These are phyloP conservation scores for Melangyna quadrimaculata DNA, from an alignment of 2,888 invertebrate genomes.

Conservation along the genomic window DNA sequence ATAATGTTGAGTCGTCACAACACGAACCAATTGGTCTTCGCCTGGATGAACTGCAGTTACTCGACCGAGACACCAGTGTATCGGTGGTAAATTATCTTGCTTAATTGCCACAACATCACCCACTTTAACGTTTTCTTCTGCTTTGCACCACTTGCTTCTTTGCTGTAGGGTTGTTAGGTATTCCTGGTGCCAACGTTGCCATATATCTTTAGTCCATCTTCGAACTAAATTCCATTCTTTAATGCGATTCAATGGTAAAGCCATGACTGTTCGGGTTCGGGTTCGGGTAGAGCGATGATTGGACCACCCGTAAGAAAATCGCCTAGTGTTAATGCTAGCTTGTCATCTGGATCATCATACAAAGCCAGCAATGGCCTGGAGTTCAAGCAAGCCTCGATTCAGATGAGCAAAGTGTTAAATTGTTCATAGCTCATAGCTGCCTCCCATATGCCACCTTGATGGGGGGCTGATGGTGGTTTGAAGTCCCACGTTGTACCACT, in stretches of 20 bases:
- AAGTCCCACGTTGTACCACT: conserved; percentile 31
- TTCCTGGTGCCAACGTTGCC: conserved; percentile 27
- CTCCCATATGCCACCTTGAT: neutral
- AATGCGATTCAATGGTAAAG: neutral
- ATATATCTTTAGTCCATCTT: neutral
- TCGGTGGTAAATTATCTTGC: neutral
- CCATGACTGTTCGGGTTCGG: no score
- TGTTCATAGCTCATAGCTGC: conserved; percentile 31
- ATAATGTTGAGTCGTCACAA: conserved; percentile 31
- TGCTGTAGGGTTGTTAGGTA: conserved; percentile 19
- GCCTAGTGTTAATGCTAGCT: conserved; percentile 7
- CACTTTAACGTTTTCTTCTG: conserved; percentile 24
- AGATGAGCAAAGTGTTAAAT: conserved; percentile 18
- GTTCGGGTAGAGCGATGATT: no score
- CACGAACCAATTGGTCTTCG: conserved; percentile 49
- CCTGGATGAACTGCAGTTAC: no score
- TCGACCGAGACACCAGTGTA: conserved; percentile 70
- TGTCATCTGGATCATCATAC: conserved; percentile 15
- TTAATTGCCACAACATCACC: conserved; percentile 66
- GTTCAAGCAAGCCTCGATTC: conserved; percentile 31
- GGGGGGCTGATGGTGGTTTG: conserved; percentile 7
- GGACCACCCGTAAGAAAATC: no score
- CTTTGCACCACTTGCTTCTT: conserved; percentile 23
- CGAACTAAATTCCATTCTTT: conserved; percentile 23
- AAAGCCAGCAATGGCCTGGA: conserved; percentile 21